These are phyloP conservation scores for Paramuricea clavata DNA, from an alignment of 92 coral and sea anemone species.

Conservation along the genomic window DNA sequence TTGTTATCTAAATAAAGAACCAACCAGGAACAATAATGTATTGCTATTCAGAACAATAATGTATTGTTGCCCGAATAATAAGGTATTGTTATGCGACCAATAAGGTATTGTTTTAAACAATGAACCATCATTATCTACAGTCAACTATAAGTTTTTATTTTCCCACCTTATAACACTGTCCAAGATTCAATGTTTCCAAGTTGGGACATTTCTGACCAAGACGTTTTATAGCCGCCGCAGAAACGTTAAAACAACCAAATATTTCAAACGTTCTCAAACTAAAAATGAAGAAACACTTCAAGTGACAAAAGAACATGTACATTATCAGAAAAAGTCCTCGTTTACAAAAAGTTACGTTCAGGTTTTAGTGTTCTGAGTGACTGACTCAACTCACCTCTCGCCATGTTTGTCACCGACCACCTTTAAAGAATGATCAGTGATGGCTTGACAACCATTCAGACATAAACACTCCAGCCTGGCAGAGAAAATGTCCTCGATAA, in stretches of 20 bases:
- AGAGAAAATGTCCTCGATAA: neutral
- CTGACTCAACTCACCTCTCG: slow-evolving; percentile 66
- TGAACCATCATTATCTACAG: neutral
- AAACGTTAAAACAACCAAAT: slow-evolving; percentile 95
- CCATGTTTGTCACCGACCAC: slow-evolving; percentile 86
- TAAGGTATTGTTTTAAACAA: neutral
- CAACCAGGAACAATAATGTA: neutral
- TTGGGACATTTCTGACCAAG: slow-evolving; percentile 84
- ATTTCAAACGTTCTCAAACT: slow-evolving; percentile 95
- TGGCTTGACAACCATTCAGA: slow-evolving; percentile 94
- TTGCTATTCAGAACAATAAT: neutral
- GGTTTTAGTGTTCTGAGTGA: too few species aligned
- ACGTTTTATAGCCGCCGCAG: slow-evolving; percentile 78
- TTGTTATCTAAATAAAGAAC: slow-evolving; percentile 83
- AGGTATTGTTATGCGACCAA: neutral
- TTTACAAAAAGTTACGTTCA: too few species aligned
- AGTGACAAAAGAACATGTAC: too few species aligned
- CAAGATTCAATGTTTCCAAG: slow-evolving; percentile 89
- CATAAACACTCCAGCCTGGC: slow-evolving; percentile 93
- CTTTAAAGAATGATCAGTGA: slow-evolving; percentile 86
- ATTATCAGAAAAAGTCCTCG: too few species aligned
- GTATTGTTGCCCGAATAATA: neutral
- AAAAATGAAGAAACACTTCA: neutral
- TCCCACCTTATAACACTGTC: slow-evolving; percentile 95
- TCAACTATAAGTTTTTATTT: neutral